Evolutionary conservation across 2,888 invertebrate genomes (phyloP).

Genomic region (Drosophila anceps): DNA sequence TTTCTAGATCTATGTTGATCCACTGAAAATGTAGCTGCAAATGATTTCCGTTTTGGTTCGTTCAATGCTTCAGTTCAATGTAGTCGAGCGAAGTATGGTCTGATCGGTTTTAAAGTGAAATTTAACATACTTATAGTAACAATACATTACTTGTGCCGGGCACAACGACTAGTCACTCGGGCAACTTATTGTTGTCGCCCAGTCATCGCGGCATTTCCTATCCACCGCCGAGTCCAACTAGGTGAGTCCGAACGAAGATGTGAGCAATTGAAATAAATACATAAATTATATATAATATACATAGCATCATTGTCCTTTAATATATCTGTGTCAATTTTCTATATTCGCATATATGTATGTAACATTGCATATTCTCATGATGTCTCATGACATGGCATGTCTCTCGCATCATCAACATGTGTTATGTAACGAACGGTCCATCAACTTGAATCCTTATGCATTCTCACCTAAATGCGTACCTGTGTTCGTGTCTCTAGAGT

Average conservation of each 20-base stretch:
- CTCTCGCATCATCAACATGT: conserved; percentile 20
- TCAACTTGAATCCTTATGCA: conserved; percentile 23
- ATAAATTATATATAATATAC: neutral
- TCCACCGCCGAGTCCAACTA: conserved; percentile 92
- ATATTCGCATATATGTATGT: conserved; percentile 19
- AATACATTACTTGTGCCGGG: conserved; percentile 87
- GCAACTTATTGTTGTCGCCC: conserved; percentile 86
- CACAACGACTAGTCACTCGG: conserved; percentile 84
- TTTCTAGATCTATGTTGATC: conserved; percentile 17
- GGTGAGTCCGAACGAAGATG: conserved; percentile 76
- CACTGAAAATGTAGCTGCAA: conserved; percentile 40
- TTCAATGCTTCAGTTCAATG: conserved; percentile 25
- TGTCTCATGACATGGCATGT: conserved; percentile 21
- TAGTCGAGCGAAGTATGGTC: conserved; percentile 30
- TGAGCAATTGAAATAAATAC: conserved; percentile 6
- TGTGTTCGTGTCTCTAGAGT: conserved; percentile 85
- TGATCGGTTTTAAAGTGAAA: conserved; percentile 78
- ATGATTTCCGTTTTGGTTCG: conserved; percentile 19
- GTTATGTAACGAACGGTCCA: conserved; percentile 28
- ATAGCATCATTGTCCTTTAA: conserved; percentile 25
- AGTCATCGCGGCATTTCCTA: conserved; percentile 91
- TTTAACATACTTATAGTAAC: conserved; percentile 86
- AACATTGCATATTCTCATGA: conserved; percentile 35
- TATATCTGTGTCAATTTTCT: conserved; percentile 22
- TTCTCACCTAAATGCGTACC: conserved; percentile 53